phyloP scores from a whole-genome alignment of 2,888 invertebrate genomes.

The Allolobophora icterica region DNA sequence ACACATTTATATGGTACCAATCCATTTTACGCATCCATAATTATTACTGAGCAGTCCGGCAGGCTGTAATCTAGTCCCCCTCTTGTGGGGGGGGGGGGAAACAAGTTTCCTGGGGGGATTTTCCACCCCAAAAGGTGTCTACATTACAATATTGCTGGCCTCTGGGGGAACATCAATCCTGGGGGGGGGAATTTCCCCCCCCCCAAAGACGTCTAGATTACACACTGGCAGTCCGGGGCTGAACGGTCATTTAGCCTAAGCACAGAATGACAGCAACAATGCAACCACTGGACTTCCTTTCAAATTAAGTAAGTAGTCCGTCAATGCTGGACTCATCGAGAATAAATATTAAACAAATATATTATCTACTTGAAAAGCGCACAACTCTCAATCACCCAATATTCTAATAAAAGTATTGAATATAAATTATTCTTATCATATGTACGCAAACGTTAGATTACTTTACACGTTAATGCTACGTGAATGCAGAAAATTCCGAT shows the following conservation, averaged over 20 bases:
- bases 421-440: not conserved
- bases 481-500: constrained; percentile 17
- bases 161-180: too few species aligned
- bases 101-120: too few species aligned
- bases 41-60: too few species aligned
- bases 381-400: not conserved
- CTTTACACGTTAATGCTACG: not conserved
- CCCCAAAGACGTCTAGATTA: too few species aligned
- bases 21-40: too few species aligned
- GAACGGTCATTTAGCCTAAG: not conserved
- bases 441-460: not conserved
- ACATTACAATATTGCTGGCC: too few species aligned
- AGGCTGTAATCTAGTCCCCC: too few species aligned
- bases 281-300: not conserved
- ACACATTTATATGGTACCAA: too few species aligned
- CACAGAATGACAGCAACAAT: not conserved
- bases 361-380: not conserved
- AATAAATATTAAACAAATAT: not conserved
- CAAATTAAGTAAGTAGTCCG: not conserved
- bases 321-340: not conserved
- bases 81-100: too few species aligned
- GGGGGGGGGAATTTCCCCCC: too few species aligned
- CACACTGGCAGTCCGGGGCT: too few species aligned
- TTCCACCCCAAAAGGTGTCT: too few species aligned
- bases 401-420: not conserved